phyloP scores from a whole-genome alignment of 2,888 invertebrate genomes.

The Temnothorax ravouxi region DNA sequence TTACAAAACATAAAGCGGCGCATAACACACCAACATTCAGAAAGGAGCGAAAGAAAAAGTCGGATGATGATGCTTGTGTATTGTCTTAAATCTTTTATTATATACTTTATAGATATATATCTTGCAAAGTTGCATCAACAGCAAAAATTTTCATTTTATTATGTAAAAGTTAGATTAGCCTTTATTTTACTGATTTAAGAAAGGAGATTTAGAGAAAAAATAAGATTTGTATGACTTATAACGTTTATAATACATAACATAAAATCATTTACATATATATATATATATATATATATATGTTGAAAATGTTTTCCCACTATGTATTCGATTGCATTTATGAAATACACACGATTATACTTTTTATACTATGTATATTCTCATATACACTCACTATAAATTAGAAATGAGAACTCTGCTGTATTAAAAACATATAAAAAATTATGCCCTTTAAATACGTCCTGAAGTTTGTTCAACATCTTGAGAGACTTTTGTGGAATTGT shows the following conservation, averaged over 20 bases:
- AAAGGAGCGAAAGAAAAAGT: neutral
- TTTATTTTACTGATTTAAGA: constrained; percentile 41
- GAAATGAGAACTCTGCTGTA: constrained; percentile 4
- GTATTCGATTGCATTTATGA: constrained; percentile 6
- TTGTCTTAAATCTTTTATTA: constrained; percentile 22
- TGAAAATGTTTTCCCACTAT: constrained; percentile 27
- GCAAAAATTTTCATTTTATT: neutral
- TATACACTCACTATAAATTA: neutral
- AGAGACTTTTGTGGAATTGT: constrained; percentile 43
- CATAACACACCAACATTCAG: neutral
- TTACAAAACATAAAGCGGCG: neutral
- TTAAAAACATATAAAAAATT: constrained; percentile 24
- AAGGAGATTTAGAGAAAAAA: neutral
- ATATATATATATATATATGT: neutral
- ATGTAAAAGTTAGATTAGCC: neutral
- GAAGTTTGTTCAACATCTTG: neutral
- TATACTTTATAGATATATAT: neutral
- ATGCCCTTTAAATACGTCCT: neutral
- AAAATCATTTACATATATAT: no score
- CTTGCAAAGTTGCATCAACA: neutral
- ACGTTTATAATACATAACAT: no score
- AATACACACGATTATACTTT: neutral
- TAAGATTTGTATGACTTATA: neutral
- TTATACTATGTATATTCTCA: constrained; percentile 35
- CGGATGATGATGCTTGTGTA: neutral